Evolutionary conservation across 2,888 invertebrate genomes (phyloP), one percentile per base, ranked within the genome.

Genomic region (Synanthedon myopaeformis): DNA sequence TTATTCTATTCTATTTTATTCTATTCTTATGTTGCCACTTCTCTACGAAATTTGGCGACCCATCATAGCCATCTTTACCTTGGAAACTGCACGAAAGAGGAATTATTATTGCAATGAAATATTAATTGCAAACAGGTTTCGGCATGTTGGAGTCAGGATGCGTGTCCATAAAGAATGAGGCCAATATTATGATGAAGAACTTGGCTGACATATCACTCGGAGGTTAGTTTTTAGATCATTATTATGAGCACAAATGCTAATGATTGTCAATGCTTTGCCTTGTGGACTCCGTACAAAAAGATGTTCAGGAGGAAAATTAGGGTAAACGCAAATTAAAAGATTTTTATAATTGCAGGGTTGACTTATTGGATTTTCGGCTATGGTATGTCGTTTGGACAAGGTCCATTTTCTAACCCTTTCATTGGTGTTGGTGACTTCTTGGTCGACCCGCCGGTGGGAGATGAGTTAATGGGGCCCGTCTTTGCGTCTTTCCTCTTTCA

Each of bases 181-280:
- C 96, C 0, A 97, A 97, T 74, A 97, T 98, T 56, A 97, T 98
- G 97, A 96, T 98, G 94, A 98, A 98, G 78, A 97, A 97, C 69
- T 92, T 96, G 0, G 94, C 96, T 0, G 97, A 98, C 66, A 96
- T 98, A 52, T 94, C 96, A 0, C 89, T 98, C 17, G 97, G 97
- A 3, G 97, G 92, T 90, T 70, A 69, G 70, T 64, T 17, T 35
- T 12, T 45, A 45, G 45, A 45, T 13, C 13, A 45, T 35, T 10
- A 28, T 6, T 8, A 28, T 6, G 8, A 28, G 28, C 17, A 17
- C 17, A 17, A 17, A 17, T 17, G n/a, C n/a, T n/a, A n/a, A n/a
- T n/a, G n/a, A n/a, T n/a, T n/a, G n/a, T n/a, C 23, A 11, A 6
- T 51, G 52, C 51, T 28, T 42, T 48, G 13, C 3, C 3, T 14